Conservation (phyloP, 2,888 invertebrate genomes). For the Ametastegia equiseti region DNA sequence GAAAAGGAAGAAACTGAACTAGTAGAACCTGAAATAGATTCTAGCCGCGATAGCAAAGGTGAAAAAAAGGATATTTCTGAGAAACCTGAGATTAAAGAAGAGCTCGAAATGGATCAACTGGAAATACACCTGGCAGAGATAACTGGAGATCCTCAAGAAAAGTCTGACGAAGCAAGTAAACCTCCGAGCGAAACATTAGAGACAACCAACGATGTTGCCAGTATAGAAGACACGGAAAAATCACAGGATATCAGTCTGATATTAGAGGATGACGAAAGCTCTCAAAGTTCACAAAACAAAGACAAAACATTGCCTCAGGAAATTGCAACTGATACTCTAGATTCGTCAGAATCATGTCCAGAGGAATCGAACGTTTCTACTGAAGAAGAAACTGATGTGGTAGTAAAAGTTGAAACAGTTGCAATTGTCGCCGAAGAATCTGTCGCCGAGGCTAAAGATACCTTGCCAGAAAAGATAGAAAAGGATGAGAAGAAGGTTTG, state of each 20-base stretch:
- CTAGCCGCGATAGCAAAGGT: constrained; percentile 46
- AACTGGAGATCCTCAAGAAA: constrained; percentile 65
- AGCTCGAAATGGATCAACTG: constrained; percentile 60
- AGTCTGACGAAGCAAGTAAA: constrained; percentile 59
- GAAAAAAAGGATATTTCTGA: constrained; percentile 54
- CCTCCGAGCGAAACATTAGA: constrained; percentile 63
- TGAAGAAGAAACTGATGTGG: constrained; percentile 57
- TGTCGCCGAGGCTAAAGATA: constrained; percentile 44
- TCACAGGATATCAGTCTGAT: constrained; percentile 68
- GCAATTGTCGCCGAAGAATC: constrained; percentile 30
- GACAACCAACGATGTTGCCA: constrained; percentile 60
- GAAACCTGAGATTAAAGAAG: constrained; percentile 34
- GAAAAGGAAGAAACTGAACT: constrained; percentile 74
- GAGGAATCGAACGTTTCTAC: constrained; percentile 54
- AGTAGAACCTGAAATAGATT: constrained; percentile 72
- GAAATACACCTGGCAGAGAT: constrained; percentile 67
- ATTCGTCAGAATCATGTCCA: constrained; percentile 62
- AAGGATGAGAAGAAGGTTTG: constrained; percentile 57
- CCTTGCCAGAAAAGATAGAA: constrained; percentile 46
- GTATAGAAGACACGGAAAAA: constrained; percentile 66
- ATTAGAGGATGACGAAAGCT: constrained; percentile 66
- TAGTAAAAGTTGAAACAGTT: constrained; percentile 48
- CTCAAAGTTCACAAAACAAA: constrained; percentile 57
- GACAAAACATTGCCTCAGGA: constrained; percentile 58
- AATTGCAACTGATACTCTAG: constrained; percentile 52